Evolutionary conservation across 2,888 invertebrate species (phyloP).

Genomic region (Machimus rusticus): DNA sequence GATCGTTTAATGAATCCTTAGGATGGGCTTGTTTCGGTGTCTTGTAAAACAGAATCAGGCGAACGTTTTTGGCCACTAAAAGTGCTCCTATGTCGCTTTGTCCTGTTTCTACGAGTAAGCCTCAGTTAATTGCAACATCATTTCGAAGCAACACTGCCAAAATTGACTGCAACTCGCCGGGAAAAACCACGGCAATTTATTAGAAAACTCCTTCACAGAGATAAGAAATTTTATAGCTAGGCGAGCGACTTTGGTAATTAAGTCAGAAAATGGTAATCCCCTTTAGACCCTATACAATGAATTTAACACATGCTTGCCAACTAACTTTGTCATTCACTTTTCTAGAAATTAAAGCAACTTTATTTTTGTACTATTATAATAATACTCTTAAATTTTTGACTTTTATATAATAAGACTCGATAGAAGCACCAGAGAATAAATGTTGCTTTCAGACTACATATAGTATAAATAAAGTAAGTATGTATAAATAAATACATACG

Average conservation of each 20-base stretch:
- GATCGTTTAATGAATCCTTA: slow-evolving; percentile 44
- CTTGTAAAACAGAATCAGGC: slow-evolving; percentile 7
- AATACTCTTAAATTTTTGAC: background rate
- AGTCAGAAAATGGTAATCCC: slow-evolving; percentile 31
- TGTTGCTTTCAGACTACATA: too few relatives aligned
- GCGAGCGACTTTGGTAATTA: slow-evolving; percentile 25
- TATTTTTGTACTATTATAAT: background rate
- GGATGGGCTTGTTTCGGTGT: slow-evolving; percentile 29
- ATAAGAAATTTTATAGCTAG: slow-evolving; percentile 24
- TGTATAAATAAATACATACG: too few relatives aligned
- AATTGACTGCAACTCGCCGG: slow-evolving; percentile 42
- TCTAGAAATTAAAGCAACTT: background rate
- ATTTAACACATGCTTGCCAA: background rate
- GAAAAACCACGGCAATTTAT: slow-evolving; percentile 41
- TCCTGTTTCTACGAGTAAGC: slow-evolving; percentile 35
- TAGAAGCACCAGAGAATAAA: too few relatives aligned
- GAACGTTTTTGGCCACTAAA: slow-evolving; percentile 24
- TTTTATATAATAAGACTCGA: too few relatives aligned
- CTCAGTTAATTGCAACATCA: slow-evolving; percentile 42
- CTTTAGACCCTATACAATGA: background rate
- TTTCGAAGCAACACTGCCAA: slow-evolving; percentile 40
- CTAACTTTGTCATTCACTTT: background rate
- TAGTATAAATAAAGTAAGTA: too few relatives aligned
- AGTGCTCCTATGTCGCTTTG: slow-evolving; percentile 2
- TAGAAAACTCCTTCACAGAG: slow-evolving; percentile 15